Base-by-base conservation (phyloP, 2,113 vertebrate genomes). In the Sinocyclocheilus rhinocerous region DNA sequence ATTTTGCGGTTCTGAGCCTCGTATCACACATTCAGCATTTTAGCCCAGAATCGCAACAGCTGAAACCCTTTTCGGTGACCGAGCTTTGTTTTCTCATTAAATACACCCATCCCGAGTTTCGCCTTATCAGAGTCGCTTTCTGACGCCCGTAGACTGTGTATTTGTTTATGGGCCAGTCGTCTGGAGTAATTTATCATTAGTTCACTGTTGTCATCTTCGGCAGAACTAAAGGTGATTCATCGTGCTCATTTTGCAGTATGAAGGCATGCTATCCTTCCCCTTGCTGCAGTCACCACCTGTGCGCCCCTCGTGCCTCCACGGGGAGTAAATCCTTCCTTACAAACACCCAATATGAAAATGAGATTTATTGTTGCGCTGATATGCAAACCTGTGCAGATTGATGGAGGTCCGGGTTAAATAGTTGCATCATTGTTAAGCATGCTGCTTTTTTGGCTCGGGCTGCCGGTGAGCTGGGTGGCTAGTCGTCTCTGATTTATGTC, bases 401-500 rank as follows among this genome's bases (percentile, higher is more conserved):
- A 92, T 89, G 87, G 86, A 52, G 67, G 36, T 26, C 24, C 7
- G 29, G 78, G 86, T 67, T 78, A 7, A 39, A 76, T 83, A 87
- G 87, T 89, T 87, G 88, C 89, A 86, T 89, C 91, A 90, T 89
- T 87, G 88, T 89, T 89, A 88, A 85, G 85, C 29, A 70, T 20
- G 29, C 36, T 11, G 82, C 81, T 67, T 76, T 77, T 80, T 83
- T 67, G 84, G 85, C 33, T 33, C 45, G 15, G 26, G 50, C 50
- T 16, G 42, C 24, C 50, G 3, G 1, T 18, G 39, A 65, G 72
- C 65, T 61, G 73, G 42, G 83, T 24, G n/a, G 52, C 77, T 20
- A 76, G 42, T 39, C 48, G 10, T n/a, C 69, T 69, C 63, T 90
- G 90, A 91, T 92, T 90, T 91, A 92, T 86, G 76, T 61, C 83